phyloP scores from a whole-genome alignment of 2,113 vertebrate genomes.

The Onychostoma macrolepis region DNA sequence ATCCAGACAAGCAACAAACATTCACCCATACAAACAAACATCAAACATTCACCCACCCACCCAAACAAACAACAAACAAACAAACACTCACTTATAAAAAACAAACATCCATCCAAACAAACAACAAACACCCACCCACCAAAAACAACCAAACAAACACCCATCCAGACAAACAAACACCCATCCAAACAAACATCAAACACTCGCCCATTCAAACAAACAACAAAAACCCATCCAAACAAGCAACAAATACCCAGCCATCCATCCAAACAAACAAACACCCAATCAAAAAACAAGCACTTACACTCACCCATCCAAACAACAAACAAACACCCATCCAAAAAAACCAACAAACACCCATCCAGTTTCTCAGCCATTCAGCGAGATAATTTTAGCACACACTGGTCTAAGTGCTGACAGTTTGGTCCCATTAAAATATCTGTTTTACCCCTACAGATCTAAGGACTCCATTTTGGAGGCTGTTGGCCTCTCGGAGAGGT shows the following conservation, averaged over 20 bases:
- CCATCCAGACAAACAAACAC: background rate
- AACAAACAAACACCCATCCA: background rate
- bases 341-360: background rate
- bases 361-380: background rate
- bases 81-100: background rate
- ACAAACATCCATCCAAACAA: background rate
- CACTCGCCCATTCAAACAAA: too few relatives aligned
- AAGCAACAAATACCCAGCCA: background rate
- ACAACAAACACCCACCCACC: background rate
- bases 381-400: background rate
- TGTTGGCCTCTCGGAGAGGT: constrained; percentile 74
- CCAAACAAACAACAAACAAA: background rate
- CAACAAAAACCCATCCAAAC: background rate
- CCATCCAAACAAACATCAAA: background rate
- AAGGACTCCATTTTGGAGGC: constrained; percentile 80
- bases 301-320: too few relatives aligned
- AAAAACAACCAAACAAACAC: background rate
- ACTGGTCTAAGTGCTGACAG: background rate
- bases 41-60: background rate
- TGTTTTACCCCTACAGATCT: constrained; percentile 73
- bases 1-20: too few relatives aligned
- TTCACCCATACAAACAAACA: background rate
- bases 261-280: background rate
- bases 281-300: too few relatives aligned
- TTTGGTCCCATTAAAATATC: background rate